Percentiles rank a stretch among this genome's conserved stretches.
phyloP scores from a whole-genome alignment of 2,888 invertebrate species.

The Sphaeridia pumilis region DNA sequence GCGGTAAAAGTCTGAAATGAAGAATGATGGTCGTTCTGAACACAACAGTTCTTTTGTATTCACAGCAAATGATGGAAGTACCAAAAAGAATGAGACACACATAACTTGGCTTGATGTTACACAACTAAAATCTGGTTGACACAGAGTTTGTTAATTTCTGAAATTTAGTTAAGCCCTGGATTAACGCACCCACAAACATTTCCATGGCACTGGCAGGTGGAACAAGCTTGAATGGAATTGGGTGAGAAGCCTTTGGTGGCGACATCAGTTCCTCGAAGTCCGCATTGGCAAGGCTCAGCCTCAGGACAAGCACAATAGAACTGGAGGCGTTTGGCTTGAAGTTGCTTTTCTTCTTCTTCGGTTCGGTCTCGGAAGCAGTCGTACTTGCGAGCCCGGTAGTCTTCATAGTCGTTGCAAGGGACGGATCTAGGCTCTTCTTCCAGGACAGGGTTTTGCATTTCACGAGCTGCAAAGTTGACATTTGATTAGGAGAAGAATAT shows the following conservation, averaged over 20 bases:
- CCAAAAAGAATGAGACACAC: too few relatives aligned
- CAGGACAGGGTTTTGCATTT: constrained; percentile 26
- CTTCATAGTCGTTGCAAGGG: constrained; percentile 26
- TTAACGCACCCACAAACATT: constrained; percentile 6
- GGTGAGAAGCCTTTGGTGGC: too few relatives aligned
- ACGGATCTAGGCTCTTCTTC: constrained; percentile 27
- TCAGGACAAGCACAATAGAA: constrained; percentile 33
- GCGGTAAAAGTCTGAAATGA: too few relatives aligned
- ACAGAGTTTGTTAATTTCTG: too few relatives aligned
- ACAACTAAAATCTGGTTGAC: too few relatives aligned
- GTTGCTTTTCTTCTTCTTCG: constrained; percentile 24
- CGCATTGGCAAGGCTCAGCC: constrained; percentile 11
- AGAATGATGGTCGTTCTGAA: too few relatives aligned
- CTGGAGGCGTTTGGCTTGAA: constrained; percentile 21
- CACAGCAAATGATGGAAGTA: too few relatives aligned
- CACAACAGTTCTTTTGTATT: too few relatives aligned
- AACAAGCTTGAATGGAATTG: background rate
- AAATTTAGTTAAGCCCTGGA: too few relatives aligned
- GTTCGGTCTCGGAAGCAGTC: constrained; percentile 30
- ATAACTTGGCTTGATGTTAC: too few relatives aligned
- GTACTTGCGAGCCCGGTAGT: constrained; percentile 27
- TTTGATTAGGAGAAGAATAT: background rate
- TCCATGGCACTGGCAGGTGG: constrained; percentile 2
- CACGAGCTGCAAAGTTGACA: constrained; percentile 25
- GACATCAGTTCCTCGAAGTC: background rate